phyloP scores from a whole-genome alignment of 2,797 vertebrate genomes.

The Pseudochaenichthys georgianus region DNA sequence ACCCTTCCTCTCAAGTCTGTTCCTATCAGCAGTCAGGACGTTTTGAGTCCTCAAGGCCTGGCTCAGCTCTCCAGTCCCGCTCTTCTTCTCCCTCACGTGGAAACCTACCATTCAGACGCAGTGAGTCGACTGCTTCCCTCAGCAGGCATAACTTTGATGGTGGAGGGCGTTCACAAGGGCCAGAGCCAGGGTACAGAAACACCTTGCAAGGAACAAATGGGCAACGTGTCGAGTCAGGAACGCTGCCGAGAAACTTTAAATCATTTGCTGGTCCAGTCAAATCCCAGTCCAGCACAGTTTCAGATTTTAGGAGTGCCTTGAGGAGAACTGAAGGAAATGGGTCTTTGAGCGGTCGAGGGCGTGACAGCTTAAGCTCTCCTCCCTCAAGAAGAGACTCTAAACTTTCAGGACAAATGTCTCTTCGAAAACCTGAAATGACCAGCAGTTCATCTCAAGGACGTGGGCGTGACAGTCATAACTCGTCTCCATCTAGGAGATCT shows the following conservation, averaged over 20 bases:
- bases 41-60: slow-evolving; percentile 61
- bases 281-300: slow-evolving; percentile 68
- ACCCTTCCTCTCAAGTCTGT: slow-evolving; percentile 46
- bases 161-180: slow-evolving; percentile 54
- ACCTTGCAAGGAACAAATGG: slow-evolving; percentile 51
- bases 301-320: slow-evolving; percentile 78
- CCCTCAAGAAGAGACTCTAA: slow-evolving; percentile 66
- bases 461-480: slow-evolving; percentile 44
- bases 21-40: slow-evolving; percentile 65
- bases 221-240: slow-evolving; percentile 67
- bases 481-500: slow-evolving; percentile 63
- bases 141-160: slow-evolving; percentile 62
- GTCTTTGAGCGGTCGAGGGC: slow-evolving; percentile 30
- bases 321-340: slow-evolving; percentile 67
- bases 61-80: slow-evolving; percentile 69
- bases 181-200: slow-evolving; percentile 53
- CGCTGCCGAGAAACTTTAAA: slow-evolving; percentile 78
- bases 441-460: slow-evolving; percentile 40
- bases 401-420: slow-evolving; percentile 49
- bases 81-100: slow-evolving; percentile 76
- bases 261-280: slow-evolving; percentile 66
- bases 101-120: slow-evolving; percentile 67
- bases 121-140: slow-evolving; percentile 70
- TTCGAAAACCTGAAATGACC: slow-evolving; percentile 63
- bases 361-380: slow-evolving; percentile 64